phyloP scores from a whole-genome alignment of 2,888 invertebrate species.

The Caenorhabditis japonica region DNA sequence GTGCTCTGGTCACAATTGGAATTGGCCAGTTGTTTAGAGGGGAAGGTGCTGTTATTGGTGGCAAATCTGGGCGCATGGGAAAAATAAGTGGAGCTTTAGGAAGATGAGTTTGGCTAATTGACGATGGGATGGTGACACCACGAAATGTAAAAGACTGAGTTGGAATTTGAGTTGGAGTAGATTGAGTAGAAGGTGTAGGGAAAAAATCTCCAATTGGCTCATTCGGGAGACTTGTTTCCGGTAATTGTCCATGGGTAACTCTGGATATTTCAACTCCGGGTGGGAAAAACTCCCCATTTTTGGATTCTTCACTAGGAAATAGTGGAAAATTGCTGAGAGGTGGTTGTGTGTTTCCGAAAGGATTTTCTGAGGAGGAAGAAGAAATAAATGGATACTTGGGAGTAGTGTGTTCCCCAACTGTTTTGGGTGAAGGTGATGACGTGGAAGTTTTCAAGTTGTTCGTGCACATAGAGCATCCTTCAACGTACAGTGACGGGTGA shows the following conservation, averaged over 20 bases:
- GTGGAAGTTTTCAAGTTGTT: background rate
- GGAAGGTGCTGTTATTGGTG: constrained; percentile 37
- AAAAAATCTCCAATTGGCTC: constrained; percentile 43
- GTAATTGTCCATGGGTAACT: constrained; percentile 21
- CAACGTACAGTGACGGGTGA: constrained; percentile 41
- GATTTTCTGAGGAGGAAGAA: no score
- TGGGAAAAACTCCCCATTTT: constrained; percentile 31
- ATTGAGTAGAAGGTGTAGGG: constrained; percentile 14
- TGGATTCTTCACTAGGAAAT: constrained; percentile 19
- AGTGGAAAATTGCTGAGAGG: constrained; percentile 23
- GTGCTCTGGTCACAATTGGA: constrained; percentile 45
- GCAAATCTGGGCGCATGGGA: constrained; percentile 40
- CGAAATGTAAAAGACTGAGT: constrained; percentile 29
- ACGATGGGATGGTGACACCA: constrained; percentile 23
- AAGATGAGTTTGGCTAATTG: constrained; percentile 26
- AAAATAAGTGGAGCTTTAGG: constrained; percentile 42
- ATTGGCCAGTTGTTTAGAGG: constrained; percentile 49
- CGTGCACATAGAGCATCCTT: constrained; percentile 49
- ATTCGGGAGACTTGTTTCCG: constrained; percentile 5
- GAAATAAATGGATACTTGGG: constrained; percentile 46
- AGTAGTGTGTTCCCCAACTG: constrained; percentile 27
- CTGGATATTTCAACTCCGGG: constrained; percentile 31
- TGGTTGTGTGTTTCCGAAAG: constrained; percentile 9
- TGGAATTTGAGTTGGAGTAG: constrained; percentile 2
- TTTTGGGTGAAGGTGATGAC: background rate